phyloP scores from a whole-genome alignment of 1,140 invertebrate species.

The Lucilia cuprina region DNA sequence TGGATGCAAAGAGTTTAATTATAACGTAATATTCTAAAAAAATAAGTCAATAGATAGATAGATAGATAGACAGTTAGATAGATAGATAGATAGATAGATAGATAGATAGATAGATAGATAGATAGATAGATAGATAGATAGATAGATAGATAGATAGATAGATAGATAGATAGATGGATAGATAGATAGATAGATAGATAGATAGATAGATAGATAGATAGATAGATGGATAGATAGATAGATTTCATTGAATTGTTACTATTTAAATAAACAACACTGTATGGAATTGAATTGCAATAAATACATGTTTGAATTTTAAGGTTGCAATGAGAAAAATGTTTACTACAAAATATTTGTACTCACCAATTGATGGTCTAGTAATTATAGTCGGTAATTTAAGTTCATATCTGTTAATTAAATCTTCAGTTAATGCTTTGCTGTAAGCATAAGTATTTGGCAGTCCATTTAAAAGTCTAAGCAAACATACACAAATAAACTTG shows the following conservation, averaged over 20 bases:
- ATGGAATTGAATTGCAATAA: too few species aligned
- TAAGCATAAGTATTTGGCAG: slow-evolving; percentile 84
- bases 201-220: too few species aligned
- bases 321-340: background rate
- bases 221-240: too few species aligned
- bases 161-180: background rate
- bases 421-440: slow-evolving; percentile 78
- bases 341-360: slow-evolving; percentile 41
- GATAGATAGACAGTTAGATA: too few species aligned
- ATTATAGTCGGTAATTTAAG: slow-evolving; percentile 73
- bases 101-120: too few species aligned
- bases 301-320: background rate
- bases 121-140: too few species aligned
- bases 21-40: too few species aligned
- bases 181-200: background rate
- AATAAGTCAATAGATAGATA: too few species aligned
- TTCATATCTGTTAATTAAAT: slow-evolving; percentile 70
- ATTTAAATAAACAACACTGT: background rate
- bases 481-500: too few species aligned
- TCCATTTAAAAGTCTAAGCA: slow-evolving; percentile 70
- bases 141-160: too few species aligned
- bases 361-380: slow-evolving; percentile 80
- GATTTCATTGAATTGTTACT: background rate
- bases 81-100: too few species aligned
- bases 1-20: too few species aligned